Base-by-base conservation (phyloP, 1,140 invertebrate species). In the Melanaphis sacchari region DNA sequence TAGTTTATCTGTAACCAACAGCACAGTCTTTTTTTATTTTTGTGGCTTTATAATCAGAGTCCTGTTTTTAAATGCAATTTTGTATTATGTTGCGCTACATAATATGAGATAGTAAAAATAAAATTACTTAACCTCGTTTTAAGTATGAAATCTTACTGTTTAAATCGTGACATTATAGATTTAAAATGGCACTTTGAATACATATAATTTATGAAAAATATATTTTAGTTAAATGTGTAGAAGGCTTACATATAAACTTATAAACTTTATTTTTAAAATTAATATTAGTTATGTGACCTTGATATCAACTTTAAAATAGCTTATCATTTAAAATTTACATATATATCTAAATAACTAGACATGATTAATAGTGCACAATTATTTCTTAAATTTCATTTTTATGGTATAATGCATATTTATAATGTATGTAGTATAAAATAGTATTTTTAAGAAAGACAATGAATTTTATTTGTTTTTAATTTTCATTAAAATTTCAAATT, bases 1-100 rank as follows among this genome's bases (percentile, higher is more conserved):
- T 9, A 81, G 31, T 92, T 92, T 92, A 92, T 92, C 90, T 92
- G 90, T 92, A 82, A 38, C 66, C 90, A 92, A 40, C 90, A 81
- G 90, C 90, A 46, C 26, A 22, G 36, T 11, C 1, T 49, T 24
- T 91, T 91, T 54, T 90, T 66, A 26, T 43, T 46, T 82, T 92
- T 49, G 8, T 21, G 4, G 90, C 59, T 76, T 18, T 36, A n/a
- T n/a, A 76, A 76, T 31, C 21, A 0, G 6, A n/a, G 59, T 7
- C 5, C 43, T 76, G 43, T n/a, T 90, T 90, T 90, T 66, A 40
- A 41, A 90, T 36, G 1, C 26, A 41, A 41, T 40, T 9, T 66
- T 21, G 66, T 66, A 66, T 66, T 90, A 90, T 41, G n/a, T n/a
- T 76, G 66, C 52, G 26, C 7, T 43, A 52, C 24, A 54, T 66